phyloP scores from a whole-genome alignment of 2,797 vertebrate species.

The Bovichtus variegatus region DNA sequence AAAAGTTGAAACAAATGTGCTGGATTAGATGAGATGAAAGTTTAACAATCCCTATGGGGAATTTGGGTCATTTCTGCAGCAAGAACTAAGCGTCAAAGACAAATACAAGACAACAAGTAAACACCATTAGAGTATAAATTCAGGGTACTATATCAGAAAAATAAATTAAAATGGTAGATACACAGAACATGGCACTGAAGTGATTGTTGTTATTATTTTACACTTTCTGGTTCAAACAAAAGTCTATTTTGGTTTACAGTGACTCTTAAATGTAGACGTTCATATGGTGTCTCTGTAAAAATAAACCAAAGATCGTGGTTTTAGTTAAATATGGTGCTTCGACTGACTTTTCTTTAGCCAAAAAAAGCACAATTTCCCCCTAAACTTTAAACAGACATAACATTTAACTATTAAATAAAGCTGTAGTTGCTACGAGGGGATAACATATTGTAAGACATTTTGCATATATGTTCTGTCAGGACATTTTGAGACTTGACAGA shows the following conservation, averaged over 20 bases:
- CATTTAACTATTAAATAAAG: no score
- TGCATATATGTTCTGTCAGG: neutral
- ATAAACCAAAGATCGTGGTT: neutral
- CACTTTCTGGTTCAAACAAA: neutral
- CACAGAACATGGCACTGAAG: neutral
- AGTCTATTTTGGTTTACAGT: neutral
- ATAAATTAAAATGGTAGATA: neutral
- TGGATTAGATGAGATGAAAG: constrained; percentile 27
- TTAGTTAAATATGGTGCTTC: neutral
- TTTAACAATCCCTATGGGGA: constrained; percentile 4
- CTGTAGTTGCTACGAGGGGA: neutral
- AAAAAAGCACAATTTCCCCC: neutral
- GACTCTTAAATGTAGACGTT: neutral
- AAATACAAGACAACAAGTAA: constrained; percentile 9
- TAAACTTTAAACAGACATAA: neutral
- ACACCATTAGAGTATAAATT: neutral
- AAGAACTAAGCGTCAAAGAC: neutral
- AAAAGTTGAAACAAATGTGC: constrained; percentile 27
- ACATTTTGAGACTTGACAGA: neutral
- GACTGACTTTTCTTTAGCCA: neutral
- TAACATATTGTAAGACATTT: neutral
- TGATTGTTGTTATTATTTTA: constrained; percentile 2
- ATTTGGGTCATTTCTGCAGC: constrained; percentile 3
- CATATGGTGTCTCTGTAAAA: neutral
- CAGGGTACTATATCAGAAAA: neutral